phyloP scores from a whole-genome alignment of 2,113 vertebrate species.

The Nothocercus julius region DNA sequence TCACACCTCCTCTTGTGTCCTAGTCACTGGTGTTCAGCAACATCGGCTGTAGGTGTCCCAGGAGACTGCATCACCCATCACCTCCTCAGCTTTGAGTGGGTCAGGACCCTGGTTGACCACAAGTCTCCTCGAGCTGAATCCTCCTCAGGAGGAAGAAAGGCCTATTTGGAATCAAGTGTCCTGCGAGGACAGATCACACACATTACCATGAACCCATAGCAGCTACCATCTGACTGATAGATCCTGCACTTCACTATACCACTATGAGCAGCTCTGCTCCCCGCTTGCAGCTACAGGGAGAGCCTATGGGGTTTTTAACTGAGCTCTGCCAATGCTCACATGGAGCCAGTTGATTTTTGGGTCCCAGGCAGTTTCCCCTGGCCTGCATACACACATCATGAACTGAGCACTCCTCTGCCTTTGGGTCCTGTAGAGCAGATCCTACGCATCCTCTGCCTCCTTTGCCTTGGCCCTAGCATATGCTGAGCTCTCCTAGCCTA shows the following conservation, averaged over 20 bases:
- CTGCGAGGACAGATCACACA: neutral
- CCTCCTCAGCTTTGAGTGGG: neutral
- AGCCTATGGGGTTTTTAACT: neutral
- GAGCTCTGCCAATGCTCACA: neutral
- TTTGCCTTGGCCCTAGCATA: neutral
- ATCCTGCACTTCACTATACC: neutral
- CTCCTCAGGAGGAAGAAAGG: neutral
- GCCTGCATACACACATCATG: neutral
- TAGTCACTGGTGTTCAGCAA: neutral
- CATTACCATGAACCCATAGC: neutral
- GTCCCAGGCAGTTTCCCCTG: neutral
- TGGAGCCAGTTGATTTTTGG: neutral
- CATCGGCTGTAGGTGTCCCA: neutral
- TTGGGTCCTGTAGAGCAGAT: neutral
- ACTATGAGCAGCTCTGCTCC: neutral
- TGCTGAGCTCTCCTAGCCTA: neutral
- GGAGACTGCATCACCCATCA: neutral
- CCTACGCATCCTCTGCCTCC: neutral
- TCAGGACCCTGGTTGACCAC: neutral
- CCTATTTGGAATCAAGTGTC: neutral
- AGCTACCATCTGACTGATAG: neutral
- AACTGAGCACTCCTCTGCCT: neutral
- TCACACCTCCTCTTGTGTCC: neutral
- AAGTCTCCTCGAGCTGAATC: neutral
- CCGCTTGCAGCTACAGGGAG: neutral